Evolutionary conservation across 1,140 invertebrate genomes (phyloP).

Genomic region (Melipona quadrifasciata): DNA sequence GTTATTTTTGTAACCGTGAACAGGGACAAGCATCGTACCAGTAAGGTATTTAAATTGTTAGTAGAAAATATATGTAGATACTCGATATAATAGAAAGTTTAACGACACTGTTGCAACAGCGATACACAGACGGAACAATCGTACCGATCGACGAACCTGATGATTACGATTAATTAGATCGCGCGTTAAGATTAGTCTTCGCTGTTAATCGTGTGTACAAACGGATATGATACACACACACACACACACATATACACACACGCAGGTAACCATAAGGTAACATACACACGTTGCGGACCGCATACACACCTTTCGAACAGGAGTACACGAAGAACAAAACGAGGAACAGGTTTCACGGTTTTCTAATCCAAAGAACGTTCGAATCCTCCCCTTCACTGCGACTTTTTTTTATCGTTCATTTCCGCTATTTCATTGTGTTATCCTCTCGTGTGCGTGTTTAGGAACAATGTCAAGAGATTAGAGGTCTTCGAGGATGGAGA

Average conservation of each 20-base stretch:
- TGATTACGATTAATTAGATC: constrained; percentile 27
- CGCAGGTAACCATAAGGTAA: not conserved
- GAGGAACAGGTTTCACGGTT: constrained; percentile 61
- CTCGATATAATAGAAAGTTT: constrained; percentile 31
- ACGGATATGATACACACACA: not conserved
- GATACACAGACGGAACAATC: constrained; percentile 5
- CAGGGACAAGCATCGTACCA: constrained; percentile 35
- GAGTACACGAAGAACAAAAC: constrained; percentile 29
- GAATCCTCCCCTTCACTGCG: not conserved
- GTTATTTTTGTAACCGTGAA: constrained; percentile 61
- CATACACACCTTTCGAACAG: constrained; percentile 24
- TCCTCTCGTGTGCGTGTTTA: constrained; percentile 64
- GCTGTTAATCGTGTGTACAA: constrained; percentile 10
- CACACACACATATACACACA: not conserved
- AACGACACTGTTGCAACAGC: not conserved
- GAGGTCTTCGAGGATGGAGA: constrained; percentile 16
- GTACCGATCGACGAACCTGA: not conserved
- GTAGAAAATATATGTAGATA: constrained; percentile 42
- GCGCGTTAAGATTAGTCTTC: constrained; percentile 25
- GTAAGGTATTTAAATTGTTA: constrained; percentile 34
- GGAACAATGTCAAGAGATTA: constrained; percentile 52
- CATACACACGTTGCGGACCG: not conserved
- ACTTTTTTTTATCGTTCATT: constrained; percentile 51
- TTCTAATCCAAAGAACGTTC: constrained; percentile 49
- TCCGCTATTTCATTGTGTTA: constrained; percentile 58